These are phyloP conservation scores for Halocaridina rubra DNA, from an alignment of 2,888 invertebrate species.

Conservation along the genomic window DNA sequence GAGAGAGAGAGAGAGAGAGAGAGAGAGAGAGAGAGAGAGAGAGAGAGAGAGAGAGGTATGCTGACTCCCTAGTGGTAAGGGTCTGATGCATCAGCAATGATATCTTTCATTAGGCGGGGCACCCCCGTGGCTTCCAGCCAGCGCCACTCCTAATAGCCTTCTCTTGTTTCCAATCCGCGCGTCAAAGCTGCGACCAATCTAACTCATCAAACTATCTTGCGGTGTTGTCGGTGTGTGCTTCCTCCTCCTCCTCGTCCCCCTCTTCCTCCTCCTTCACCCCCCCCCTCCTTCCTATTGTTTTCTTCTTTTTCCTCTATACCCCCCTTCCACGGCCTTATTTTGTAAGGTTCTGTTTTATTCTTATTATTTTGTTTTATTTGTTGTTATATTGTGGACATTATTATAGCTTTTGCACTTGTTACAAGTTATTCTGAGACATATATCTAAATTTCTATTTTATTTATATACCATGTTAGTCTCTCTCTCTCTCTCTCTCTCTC, in stretches of 20 bases:
- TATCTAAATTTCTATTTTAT: not conserved
- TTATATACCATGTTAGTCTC: not conserved
- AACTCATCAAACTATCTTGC: constrained; percentile 47
- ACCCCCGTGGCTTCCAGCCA: not conserved
- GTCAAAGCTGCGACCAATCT: constrained; percentile 51
- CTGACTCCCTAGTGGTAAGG: not conserved
- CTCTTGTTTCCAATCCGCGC: not conserved
- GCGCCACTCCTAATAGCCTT: not conserved
- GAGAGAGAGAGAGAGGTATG: not conserved
- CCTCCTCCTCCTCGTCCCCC: not conserved
- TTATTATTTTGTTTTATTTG: not conserved
- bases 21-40: not conserved
- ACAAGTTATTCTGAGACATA: no score
- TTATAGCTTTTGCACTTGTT: not conserved
- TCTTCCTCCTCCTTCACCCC: not conserved
- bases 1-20: not conserved
- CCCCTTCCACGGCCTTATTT: not conserved
- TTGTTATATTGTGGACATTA: not conserved
- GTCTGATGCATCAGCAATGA: not conserved
- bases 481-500: not conserved
- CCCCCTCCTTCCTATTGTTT: not conserved
- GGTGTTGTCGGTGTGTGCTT: not conserved
- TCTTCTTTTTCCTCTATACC: not conserved
- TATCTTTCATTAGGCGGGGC: not conserved
- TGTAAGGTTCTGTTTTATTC: not conserved